Conservation (phyloP, 2,797 vertebrate genomes). For the Hephaestus fuliginosus region DNA sequence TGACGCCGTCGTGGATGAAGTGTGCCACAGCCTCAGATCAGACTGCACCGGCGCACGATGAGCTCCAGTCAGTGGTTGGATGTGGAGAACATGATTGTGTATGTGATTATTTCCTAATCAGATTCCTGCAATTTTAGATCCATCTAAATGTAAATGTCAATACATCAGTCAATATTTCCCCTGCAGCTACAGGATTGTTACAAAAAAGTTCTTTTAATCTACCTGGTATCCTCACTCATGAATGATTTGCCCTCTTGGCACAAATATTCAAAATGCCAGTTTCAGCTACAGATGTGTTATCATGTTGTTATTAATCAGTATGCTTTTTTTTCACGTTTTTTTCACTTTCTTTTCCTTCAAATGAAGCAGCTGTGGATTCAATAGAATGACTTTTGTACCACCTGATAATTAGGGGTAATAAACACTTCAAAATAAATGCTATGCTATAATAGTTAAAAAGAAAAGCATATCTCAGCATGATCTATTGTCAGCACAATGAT, state of each 20-base stretch:
- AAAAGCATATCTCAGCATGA: no score
- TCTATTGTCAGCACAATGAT: neutral
- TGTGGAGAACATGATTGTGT: no score
- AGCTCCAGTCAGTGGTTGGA: no score
- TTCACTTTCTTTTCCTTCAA: constrained; percentile 12
- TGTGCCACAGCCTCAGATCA: no score
- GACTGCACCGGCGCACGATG: no score
- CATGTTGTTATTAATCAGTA: neutral
- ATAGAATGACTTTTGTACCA: constrained; percentile 29
- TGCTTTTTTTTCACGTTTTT: constrained; percentile 10
- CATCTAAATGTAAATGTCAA: neutral
- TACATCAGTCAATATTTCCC: neutral
- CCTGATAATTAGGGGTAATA: constrained; percentile 36
- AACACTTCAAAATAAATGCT: constrained; percentile 1
- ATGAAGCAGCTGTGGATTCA: neutral
- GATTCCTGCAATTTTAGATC: neutral
- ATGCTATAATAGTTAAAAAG: no score
- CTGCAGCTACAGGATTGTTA: neutral
- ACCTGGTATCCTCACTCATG: neutral
- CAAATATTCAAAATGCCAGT: neutral
- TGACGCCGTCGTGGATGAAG: no score
- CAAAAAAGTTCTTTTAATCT: neutral
- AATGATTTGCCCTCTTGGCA: neutral
- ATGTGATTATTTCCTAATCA: neutral
- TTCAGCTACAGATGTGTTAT: neutral